Conservation (phyloP, 2,113 vertebrate genomes). For the Leucosticte australis region DNA sequence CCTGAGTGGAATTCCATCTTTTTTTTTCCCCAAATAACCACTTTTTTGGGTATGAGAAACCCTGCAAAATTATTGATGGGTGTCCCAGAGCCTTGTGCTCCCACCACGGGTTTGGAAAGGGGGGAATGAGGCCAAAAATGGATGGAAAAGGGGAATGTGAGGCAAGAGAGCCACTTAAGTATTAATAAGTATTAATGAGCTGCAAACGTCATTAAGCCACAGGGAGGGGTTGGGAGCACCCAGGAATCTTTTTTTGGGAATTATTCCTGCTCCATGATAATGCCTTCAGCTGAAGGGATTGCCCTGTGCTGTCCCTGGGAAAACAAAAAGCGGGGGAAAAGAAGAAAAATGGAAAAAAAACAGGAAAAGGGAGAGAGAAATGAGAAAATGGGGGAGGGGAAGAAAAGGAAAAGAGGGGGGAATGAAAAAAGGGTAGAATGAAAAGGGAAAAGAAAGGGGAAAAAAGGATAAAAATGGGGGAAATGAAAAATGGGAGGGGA, state of each 20-base stretch:
- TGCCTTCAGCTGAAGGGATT: background rate
- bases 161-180: rapidly evolving
- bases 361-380: background rate
- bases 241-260: background rate
- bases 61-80: background rate
- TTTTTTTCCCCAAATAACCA: rapidly evolving
- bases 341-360: rapidly evolving
- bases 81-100: background rate
- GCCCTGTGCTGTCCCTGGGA: background rate
- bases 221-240: rapidly evolving
- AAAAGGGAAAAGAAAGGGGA: too few species aligned
- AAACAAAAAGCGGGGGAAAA: background rate
- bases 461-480: background rate
- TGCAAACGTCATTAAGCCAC: background rate
- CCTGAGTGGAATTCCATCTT: background rate
- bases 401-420: rapidly evolving
- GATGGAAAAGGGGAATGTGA: background rate
- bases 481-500: rapidly evolving
- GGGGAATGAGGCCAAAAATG: background rate
- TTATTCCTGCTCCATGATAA: background rate
- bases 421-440: rapidly evolving
- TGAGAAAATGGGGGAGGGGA: background rate
- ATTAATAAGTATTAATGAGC: background rate
- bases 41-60: background rate
- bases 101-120: rapidly evolving